A percentile compares a stretch with the other conserved stretches of the same genome.
These are phyloP conservation scores for Tetramorium simillimum DNA, from an alignment of 1,140 invertebrate genomes.

Conservation along the genomic window DNA sequence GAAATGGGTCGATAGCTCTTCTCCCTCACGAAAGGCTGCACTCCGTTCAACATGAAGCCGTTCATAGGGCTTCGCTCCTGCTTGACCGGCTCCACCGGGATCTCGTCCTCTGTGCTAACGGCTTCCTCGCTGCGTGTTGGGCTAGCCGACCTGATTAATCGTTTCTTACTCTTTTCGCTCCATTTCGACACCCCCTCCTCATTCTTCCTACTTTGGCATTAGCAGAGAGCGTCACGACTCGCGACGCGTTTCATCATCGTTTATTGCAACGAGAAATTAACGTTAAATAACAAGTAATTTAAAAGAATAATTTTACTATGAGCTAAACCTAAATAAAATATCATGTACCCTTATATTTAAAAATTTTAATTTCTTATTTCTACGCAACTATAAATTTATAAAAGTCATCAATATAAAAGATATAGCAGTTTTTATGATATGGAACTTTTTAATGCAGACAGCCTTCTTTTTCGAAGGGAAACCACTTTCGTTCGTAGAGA, in stretches of 20 bases:
- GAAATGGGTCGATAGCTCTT: conserved; percentile 83
- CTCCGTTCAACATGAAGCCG: conserved; percentile 74
- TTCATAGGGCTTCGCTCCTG: conserved; percentile 70
- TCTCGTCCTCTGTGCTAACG: conserved; percentile 75
- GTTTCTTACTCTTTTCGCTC: conserved; percentile 68
- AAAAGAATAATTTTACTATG: not conserved
- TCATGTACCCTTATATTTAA: not conserved
- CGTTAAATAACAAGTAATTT: not conserved
- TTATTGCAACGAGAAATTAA: not conserved
- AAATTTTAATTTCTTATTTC: not conserved
- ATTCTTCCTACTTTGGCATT: conserved; percentile 35
- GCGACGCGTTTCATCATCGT: not conserved
- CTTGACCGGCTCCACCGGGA: conserved; percentile 73
- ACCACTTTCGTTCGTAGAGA: conserved; percentile 1
- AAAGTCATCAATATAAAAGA: not conserved
- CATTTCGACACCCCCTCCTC: conserved; percentile 8
- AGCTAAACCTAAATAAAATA: not conserved
- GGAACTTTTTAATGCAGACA: not conserved
- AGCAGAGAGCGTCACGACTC: conserved; percentile 46
- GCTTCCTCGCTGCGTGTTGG: conserved; percentile 75
- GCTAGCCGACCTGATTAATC: conserved; percentile 78
- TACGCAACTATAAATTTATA: not conserved
- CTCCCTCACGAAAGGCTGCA: conserved; percentile 81
- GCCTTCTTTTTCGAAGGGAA: not conserved
- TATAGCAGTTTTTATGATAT: not conserved